Percentiles rank a stretch among this genome's conserved stretches.
These are phyloP conservation scores for Tyrannus savana DNA, from an alignment of 2,113 vertebrate species.

Conservation along the genomic window DNA sequence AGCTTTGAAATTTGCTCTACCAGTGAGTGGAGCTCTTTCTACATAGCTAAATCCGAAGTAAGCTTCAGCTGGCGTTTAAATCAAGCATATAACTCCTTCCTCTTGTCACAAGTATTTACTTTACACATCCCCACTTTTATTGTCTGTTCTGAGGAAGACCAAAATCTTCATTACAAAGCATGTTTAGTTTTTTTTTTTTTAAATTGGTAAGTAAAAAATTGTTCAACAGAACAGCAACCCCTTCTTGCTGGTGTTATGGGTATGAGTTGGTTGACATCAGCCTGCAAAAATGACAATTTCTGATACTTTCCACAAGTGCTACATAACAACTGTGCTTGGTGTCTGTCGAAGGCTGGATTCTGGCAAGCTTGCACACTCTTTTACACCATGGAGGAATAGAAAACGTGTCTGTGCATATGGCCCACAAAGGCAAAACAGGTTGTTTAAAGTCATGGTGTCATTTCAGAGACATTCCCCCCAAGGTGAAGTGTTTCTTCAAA, in stretches of 20 bases:
- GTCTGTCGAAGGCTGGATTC: background rate
- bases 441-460: background rate
- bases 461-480: background rate
- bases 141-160: background rate
- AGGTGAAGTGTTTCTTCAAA: background rate
- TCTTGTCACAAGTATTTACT: background rate
- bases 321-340: background rate
- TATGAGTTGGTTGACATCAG: background rate
- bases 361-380: background rate
- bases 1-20: background rate
- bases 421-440: background rate
- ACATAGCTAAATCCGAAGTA: background rate
- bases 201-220: background rate
- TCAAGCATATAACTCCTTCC: background rate
- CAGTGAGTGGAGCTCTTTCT: background rate
- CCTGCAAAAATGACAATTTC: background rate
- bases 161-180: background rate
- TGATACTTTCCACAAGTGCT: background rate
- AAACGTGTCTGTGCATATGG: rapidly evolving
- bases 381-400: background rate
- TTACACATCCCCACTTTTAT: background rate
- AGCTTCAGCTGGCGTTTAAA: background rate
- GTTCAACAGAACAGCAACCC: background rate
- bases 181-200: background rate
- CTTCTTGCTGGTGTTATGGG: background rate